Evolutionary conservation across 2,888 invertebrate genomes (phyloP), one percentile per base, ranked within the genome.

Genomic region (Lumbricus terrestris): DNA sequence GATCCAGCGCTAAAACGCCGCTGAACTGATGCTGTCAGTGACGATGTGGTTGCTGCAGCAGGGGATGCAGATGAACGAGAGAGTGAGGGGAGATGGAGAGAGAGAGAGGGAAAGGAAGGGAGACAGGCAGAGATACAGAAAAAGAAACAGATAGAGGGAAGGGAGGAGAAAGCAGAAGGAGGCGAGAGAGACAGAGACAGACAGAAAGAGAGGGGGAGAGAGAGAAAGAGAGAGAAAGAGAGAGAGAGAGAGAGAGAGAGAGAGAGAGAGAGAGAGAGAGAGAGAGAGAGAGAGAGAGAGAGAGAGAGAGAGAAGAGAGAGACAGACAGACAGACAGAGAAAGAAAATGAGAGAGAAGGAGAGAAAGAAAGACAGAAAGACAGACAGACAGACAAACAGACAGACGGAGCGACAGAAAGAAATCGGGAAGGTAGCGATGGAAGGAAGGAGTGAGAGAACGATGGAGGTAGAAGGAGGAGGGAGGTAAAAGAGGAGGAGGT

Each of bases 261-360:
- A 82, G 8, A 15, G 47, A 42, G 54, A 89, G 89, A 42, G 8
- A 89, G 47, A 89, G 8, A n/a, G n/a, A 42, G 47, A 89, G 54
- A 89, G 47, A 42, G 8, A 89, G 89, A 89, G 5, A 42, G 47
- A 42, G 54, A 89, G 89, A 42, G 8, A 42, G 89, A 89, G 54
- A 42, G 47, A 42, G 54, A 89, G 89, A 42, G 13, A 42, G 89
- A 89, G 13, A 42, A n/a, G 37, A 38, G 37, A 38, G 40, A 40
- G 37, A 8, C 8, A 40, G 40, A 37, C 23, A 35, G 18, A 40
- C 11, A 42, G 42, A 34, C 4, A 34, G 13, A 42, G 13, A 40
- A 2, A 23, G 33, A 47, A 29, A 33, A 2, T 23, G 33, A 47
- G 8, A 42, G 29, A 42, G 5, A 54, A 23, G 23, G 1, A 54